Evolutionary conservation across 2,797 vertebrate species (phyloP).

Genomic region (Eulemur albifrons): DNA sequence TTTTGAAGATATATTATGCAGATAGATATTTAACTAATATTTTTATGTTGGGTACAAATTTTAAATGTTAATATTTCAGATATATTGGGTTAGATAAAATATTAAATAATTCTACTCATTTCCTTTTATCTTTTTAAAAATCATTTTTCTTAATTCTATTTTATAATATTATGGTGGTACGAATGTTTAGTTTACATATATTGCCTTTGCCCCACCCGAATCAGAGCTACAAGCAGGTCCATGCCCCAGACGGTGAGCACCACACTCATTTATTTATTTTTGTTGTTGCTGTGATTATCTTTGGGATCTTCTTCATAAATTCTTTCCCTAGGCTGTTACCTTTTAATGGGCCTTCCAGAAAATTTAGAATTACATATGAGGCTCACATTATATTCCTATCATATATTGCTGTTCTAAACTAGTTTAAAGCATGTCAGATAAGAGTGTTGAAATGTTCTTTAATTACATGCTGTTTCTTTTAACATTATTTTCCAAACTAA

Average conservation of each 20-base stretch:
- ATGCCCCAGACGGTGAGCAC: no score
- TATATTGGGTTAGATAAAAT: neutral
- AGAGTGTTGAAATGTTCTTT: neutral
- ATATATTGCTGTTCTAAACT: neutral
- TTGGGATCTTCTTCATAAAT: no score
- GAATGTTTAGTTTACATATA: no score
- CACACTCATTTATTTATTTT: no score
- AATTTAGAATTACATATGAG: neutral
- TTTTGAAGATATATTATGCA: neutral
- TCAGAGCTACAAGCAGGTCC: no score
- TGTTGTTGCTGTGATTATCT: no score
- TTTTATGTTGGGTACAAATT: neutral
- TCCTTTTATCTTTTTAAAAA: neutral
- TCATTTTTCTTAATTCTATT: no score
- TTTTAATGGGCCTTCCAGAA: neutral
- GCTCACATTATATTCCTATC: neutral
- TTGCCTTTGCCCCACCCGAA: no score
- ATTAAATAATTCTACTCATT: neutral
- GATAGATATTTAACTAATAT: neutral
- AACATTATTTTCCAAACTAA: neutral
- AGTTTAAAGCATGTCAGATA: neutral
- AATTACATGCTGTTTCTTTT: neutral
- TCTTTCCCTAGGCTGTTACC: neutral
- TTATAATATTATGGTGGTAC: no score
- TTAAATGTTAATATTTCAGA: neutral